A percentile compares a stretch with the other conserved stretches of the same genome.
Conservation (phyloP, 1,140 invertebrate species). For the Aradophagus sp. region DNA sequence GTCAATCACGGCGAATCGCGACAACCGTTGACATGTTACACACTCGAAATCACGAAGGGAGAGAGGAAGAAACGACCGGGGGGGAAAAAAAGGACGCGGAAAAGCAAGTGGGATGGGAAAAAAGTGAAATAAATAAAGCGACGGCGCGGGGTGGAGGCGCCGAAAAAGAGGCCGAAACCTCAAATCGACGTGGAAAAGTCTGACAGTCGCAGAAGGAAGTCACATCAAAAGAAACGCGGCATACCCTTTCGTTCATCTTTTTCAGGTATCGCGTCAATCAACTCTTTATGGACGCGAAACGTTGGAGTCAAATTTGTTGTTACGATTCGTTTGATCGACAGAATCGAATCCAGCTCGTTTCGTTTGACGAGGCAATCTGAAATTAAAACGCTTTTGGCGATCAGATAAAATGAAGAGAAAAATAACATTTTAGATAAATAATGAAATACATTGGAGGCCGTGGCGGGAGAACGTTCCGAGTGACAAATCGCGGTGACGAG, state of each 20-base stretch:
- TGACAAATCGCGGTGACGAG: slow-evolving; percentile 30
- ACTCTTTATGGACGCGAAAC: slow-evolving; percentile 52
- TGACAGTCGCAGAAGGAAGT: slow-evolving; percentile 51
- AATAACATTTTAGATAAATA: slow-evolving; percentile 54
- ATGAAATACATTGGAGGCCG: slow-evolving; percentile 48
- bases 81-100: background rate
- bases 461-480: slow-evolving; percentile 13
- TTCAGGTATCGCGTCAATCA: slow-evolving; percentile 52
- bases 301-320: slow-evolving; percentile 58
- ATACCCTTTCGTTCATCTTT: slow-evolving; percentile 47
- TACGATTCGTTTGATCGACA: slow-evolving; percentile 60
- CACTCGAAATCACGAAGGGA: slow-evolving; percentile 3
- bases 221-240: slow-evolving; percentile 51
- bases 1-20: slow-evolving; percentile 46
- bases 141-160: background rate
- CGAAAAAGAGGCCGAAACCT: slow-evolving; percentile 21
- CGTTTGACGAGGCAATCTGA: slow-evolving; percentile 56
- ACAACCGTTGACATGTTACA: slow-evolving; percentile 25
- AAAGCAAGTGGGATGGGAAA: background rate
- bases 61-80: slow-evolving; percentile 1
- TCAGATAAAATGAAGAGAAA: slow-evolving; percentile 41
- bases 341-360: slow-evolving; percentile 54
- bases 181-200: slow-evolving; percentile 42
- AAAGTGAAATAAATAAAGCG: slow-evolving; percentile 1
- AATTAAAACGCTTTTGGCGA: slow-evolving; percentile 57